Base-by-base conservation (phyloP, 1,140 invertebrate genomes). In the Pectinophora gossypiella region DNA sequence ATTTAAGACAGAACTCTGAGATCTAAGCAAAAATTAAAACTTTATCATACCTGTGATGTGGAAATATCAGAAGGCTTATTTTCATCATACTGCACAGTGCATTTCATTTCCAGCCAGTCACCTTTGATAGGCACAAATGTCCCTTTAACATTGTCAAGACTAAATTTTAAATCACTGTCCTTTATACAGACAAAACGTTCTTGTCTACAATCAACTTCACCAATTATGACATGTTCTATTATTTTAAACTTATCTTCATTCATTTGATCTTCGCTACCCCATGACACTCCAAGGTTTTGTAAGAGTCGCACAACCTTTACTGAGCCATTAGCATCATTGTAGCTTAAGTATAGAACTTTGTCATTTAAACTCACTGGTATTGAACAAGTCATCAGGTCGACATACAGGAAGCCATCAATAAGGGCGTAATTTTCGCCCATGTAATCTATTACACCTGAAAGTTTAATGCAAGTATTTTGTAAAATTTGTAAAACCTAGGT, bases 101-200 rank as follows among this genome's bases (percentile, higher is more conserved):
- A 89, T 23, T 89, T 87, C n/a, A 93, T 51, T 61, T 89, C 85
- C 9, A 93, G 43, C 90, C 91, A 93, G 70, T 93, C 93, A 3
- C 93, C 92, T 65, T 90, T 76, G 10, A 91, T 61, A 2, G 89
- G 90, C 16, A 89, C 54, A 56, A 90, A 89, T 36, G 64, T 78
- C 2, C 76, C 60, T 59, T 78, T 68, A 2, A 93, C 85, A 36
- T 87, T 73, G 56, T 92, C 89, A 19, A 93, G 69, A 54, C 87
- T 78, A 45, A 93, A 78, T 38, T 64, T 76, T 12, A 91, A 59
- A 35, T 89, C 78, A 51, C 79, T 78, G 12, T 89, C 88, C 23
- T 89, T 88, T 0, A 91, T 80, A 45, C 85, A 82, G 4, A 91
- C 87, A 10, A 77, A 55, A 42, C 91, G 74, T 2, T 87, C 81